These are phyloP conservation scores for Torymus texanus DNA, from an alignment of 2,888 invertebrate genomes.

Conservation along the genomic window DNA sequence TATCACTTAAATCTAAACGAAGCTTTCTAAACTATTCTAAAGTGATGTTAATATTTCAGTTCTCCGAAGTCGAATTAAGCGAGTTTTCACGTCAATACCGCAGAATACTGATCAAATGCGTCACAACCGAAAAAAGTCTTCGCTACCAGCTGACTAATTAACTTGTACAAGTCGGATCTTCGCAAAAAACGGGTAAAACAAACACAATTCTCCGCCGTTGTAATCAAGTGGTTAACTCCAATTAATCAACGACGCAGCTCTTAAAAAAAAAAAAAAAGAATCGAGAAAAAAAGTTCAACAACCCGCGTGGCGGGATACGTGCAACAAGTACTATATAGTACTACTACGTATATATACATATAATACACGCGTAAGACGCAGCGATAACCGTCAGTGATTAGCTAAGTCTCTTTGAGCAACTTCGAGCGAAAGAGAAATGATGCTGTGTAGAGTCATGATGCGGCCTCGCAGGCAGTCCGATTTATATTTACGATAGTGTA, in stretches of 20 bases:
- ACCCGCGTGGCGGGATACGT: not conserved
- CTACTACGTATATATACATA: not conserved
- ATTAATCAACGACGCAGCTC: slow-evolving; percentile 19
- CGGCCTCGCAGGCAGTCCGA: slow-evolving; percentile 9
- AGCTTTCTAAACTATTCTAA: too few relatives aligned
- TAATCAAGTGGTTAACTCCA: slow-evolving; percentile 35
- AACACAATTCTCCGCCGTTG: not conserved
- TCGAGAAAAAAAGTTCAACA: not conserved
- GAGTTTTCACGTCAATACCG: too few relatives aligned
- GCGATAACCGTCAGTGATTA: slow-evolving; percentile 35
- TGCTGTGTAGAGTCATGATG: not conserved
- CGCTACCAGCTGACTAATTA: slow-evolving; percentile 24
- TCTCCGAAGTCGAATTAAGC: too few relatives aligned
- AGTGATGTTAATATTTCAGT: too few relatives aligned
- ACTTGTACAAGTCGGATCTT: slow-evolving; percentile 22
- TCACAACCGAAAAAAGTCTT: slow-evolving; percentile 17
- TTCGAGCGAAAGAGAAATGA: not conserved
- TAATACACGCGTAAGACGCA: slow-evolving; percentile 5
- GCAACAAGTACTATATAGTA: slow-evolving; percentile 28
- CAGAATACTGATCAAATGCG: slow-evolving; percentile 1
- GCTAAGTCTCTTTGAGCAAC: not conserved
- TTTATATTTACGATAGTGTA: slow-evolving; percentile 46
- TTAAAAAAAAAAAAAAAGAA: not conserved
- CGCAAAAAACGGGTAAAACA: not conserved
- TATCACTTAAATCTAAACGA: too few relatives aligned